Evolutionary conservation across 2,888 invertebrate genomes (phyloP), one percentile per base, ranked within the genome.

Genomic region (Polyommatus icarus): DNA sequence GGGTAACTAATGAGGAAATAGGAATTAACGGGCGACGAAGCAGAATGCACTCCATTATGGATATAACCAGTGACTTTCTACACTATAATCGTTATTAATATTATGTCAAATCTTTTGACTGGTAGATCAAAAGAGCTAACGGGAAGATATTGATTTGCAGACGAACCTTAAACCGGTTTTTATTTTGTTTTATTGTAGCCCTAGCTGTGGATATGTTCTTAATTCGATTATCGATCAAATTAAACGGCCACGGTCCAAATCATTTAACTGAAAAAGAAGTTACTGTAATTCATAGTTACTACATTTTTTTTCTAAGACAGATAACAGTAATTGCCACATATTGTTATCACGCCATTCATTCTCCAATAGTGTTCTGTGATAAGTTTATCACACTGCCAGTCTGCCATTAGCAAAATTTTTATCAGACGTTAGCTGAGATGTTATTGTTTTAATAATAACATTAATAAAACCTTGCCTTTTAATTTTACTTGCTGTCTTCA

Each of bases 1-100:
- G 82, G 83, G 84, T 80, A 85, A 82, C 87, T 93, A 93, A 94
- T 94, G 93, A 94, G 93, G 93, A 94, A 93, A 93, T 91, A 93
- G 86, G 91, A 93, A 94, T 94, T 94, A 94, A 91, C 91, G 87
- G 88, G 87, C 89, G 89, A 88, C 89, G 88, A 87, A 88, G 87
- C 86, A 84, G 85, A 89, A 83, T 91, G 91, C 91, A 91, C 85
- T 90, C 89, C 90, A 91, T 89, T 87, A 88, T 87, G 84, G 84
- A 82, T 80, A 81, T 85, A 86, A 85, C 84, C 82, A 81, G 83
- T 82, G 82, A 80, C 32, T 71, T 73, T 71, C 59, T 73, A 18
- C 72, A 54, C 15, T 18, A 76, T 36, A 67, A 46, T 12, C 46
- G 46, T 46, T 46, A 46, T 12, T 46, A 10, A 46, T 46, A 46